Evolutionary conservation across 2,888 invertebrate species (phyloP), one percentile per base, ranked within the genome.

Genomic region (Lissonota sp.): DNA sequence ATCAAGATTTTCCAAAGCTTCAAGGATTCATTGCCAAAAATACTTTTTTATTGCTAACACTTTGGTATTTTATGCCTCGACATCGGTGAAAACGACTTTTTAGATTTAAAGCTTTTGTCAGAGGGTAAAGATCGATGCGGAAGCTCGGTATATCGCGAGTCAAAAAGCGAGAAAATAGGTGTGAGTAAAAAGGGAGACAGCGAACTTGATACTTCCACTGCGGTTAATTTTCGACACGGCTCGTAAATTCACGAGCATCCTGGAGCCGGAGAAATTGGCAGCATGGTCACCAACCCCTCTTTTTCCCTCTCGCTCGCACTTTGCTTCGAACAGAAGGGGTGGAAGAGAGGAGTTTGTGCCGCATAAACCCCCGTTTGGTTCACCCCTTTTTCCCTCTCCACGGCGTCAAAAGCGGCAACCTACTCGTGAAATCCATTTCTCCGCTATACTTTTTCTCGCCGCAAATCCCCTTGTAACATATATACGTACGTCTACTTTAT

Each of bases 181-280:
- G n/a, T 12, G 26, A 57, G 60, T 26, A 16, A 44, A 26, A 16
- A n/a, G 16, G 37, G n/a, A 46, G 51, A 7, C 12, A 37, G 12
- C 53, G 69, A 69, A 66, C 37, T 72, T 69, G 79, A 79, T 76
- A 66, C 12, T 80, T 63, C 72, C 70, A 83, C 78, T 82, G 83
- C 82, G 80, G 83, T 80, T 84, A 83, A 84, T 83, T 83, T 82
- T 72, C 71, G 74, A 79, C 80, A 77, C 78, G 72, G 81, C 76
- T 82, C 84, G 81, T 83, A 84, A 84, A 84, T 82, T 83, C 46
- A 49, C 62, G 63, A 76, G 55, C 53, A 26, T 49, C 57, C 57
- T 39, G 67, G 40, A 12, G 46, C 58, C 1, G 75, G 51, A 72
- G 57, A 76, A 81, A 79, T 80, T 72, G 79, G 80, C 81, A 71